A percentile compares a stretch with the other conserved stretches of the same genome.
phyloP scores from a whole-genome alignment of 2,797 vertebrate genomes.

The Meda fulgida region DNA sequence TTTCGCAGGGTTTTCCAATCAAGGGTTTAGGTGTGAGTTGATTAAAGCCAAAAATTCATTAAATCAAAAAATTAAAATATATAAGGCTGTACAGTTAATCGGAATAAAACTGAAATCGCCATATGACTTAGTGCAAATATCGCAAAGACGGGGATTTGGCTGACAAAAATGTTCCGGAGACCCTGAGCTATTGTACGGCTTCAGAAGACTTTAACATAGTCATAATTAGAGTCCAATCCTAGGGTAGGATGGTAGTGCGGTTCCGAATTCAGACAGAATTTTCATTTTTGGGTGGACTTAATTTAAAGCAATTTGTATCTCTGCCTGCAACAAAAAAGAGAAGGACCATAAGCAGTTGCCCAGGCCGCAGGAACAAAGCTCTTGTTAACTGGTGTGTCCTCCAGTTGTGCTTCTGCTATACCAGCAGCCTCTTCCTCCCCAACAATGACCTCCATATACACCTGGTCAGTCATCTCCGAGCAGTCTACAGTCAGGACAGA shows the following conservation, averaged over 20 bases:
- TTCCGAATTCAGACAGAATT: neutral
- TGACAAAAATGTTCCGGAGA: neutral
- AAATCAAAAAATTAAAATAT: neutral
- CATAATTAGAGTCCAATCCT: neutral
- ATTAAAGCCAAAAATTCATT: neutral
- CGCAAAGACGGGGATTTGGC: neutral
- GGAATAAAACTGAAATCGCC: neutral
- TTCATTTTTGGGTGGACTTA: neutral
- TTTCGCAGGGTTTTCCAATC: neutral
- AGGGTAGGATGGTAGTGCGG: neutral
- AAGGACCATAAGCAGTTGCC: constrained; percentile 87
- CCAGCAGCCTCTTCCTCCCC: constrained; percentile 86
- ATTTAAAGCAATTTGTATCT: neutral
- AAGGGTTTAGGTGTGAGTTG: neutral
- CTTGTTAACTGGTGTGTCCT: constrained; percentile 83
- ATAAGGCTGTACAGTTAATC: neutral
- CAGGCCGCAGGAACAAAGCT: constrained; percentile 87
- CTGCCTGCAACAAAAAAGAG: constrained; percentile 35
- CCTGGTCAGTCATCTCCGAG: constrained; percentile 88
- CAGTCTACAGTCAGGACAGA: constrained; percentile 71
- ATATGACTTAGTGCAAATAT: neutral
- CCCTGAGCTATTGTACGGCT: neutral
- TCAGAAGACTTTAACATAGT: neutral
- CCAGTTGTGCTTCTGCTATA: constrained; percentile 80
- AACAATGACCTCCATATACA: constrained; percentile 90